phyloP scores from a whole-genome alignment of 2,888 invertebrate genomes.

The Tiphia femorata region DNA sequence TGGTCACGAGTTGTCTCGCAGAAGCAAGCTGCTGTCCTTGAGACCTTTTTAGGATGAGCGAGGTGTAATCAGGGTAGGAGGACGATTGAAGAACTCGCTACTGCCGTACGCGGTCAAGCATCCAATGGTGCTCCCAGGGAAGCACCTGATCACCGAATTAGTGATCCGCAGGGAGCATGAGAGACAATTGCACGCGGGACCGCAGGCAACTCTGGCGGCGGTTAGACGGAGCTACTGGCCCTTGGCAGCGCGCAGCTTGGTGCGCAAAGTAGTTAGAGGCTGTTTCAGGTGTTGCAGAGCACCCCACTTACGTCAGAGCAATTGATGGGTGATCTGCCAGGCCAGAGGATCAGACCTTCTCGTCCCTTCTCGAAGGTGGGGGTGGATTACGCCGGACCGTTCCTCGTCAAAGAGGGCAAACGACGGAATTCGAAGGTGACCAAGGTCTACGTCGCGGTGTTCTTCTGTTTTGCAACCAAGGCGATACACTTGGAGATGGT shows the following conservation, averaged over 20 bases:
- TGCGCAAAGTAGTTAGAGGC: background rate
- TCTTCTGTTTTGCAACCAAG: no score
- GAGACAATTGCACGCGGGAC: constrained; percentile 1
- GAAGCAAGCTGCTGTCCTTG: background rate
- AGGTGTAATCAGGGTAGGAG: constrained; percentile 9
- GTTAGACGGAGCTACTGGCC: constrained; percentile 11
- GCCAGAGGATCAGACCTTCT: background rate
- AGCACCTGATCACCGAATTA: background rate
- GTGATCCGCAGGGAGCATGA: background rate
- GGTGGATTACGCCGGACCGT: no score
- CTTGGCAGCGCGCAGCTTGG: no score
- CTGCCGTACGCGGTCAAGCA: background rate
- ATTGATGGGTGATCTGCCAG: background rate
- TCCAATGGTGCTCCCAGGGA: background rate
- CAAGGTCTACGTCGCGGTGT: no score
- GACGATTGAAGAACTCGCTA: background rate
- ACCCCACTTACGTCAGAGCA: background rate
- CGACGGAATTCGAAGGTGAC: no score
- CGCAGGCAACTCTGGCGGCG: background rate
- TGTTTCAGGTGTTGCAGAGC: background rate
- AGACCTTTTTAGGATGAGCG: background rate
- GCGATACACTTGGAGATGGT: no score
- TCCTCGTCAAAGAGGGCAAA: no score
- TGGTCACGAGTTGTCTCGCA: no score
- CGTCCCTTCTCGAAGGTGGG: no score